These are phyloP conservation scores for Antheraea assamensis DNA, from an alignment of 2,888 invertebrate genomes.

Conservation along the genomic window DNA sequence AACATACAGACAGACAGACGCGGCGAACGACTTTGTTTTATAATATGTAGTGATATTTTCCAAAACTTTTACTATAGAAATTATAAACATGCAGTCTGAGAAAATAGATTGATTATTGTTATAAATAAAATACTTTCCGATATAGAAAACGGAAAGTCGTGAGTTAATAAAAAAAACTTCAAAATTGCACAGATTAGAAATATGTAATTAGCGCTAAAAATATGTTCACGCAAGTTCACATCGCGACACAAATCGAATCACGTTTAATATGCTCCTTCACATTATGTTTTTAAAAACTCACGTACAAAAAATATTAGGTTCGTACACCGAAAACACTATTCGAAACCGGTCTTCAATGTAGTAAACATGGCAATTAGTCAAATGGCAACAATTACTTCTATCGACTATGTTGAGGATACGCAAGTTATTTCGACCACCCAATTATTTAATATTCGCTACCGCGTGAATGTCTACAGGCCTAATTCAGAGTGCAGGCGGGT, in stretches of 20 bases:
- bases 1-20: no score
- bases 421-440: not conserved
- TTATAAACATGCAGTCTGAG: no score
- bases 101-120: no score
- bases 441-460: not conserved
- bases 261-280: not conserved
- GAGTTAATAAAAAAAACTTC: not conserved
- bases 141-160: not conserved
- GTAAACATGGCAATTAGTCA: conserved; percentile 1
- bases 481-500: no score
- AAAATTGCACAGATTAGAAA: no score
- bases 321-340: not conserved
- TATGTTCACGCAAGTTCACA: not conserved
- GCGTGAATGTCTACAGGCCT: not conserved
- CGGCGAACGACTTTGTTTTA: no score
- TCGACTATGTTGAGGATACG: not conserved
- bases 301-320: not conserved
- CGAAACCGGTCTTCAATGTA: conserved; percentile 1
- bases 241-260: not conserved
- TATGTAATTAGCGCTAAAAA: no score
- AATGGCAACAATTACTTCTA: not conserved
- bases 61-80: no score
- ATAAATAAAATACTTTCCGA: no score
- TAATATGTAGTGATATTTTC: no score
- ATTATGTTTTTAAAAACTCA: not conserved